phyloP scores from a whole-genome alignment of 2,888 invertebrate genomes.

The Lagria hirta region DNA sequence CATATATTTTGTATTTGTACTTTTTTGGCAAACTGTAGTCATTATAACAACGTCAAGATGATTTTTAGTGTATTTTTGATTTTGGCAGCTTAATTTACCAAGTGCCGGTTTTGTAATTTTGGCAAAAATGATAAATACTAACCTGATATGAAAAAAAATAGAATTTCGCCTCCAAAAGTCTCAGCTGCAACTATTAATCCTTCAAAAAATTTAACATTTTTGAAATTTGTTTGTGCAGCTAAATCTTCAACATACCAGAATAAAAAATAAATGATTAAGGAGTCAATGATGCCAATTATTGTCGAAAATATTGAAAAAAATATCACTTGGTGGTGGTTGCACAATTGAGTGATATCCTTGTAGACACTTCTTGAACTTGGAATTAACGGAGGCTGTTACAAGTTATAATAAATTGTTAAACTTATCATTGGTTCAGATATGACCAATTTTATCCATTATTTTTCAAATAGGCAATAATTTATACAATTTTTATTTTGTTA shows the following conservation, averaged over 20 bases:
- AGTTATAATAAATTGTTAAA: too few relatives aligned
- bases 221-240: conserved; percentile 63
- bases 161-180: conserved; percentile 75
- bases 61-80: too few relatives aligned
- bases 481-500: not conserved
- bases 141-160: conserved; percentile 66
- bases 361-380: not conserved
- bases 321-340: not conserved
- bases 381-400: not conserved
- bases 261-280: conserved; percentile 79
- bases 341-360: not conserved
- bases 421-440: not conserved
- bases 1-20: too few relatives aligned
- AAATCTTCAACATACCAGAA: conserved; percentile 83
- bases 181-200: conserved; percentile 78
- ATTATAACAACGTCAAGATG: too few relatives aligned
- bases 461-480: not conserved
- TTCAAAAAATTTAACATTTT: conserved; percentile 74
- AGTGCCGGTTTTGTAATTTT: too few relatives aligned
- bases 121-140: not conserved
- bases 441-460: not conserved
- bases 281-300: conserved; percentile 58
- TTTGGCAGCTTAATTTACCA: too few relatives aligned
- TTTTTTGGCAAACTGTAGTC: too few relatives aligned
- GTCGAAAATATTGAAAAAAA: not conserved